These are phyloP conservation scores for Labia minor DNA, from an alignment of 2,888 invertebrate species.

Conservation along the genomic window DNA sequence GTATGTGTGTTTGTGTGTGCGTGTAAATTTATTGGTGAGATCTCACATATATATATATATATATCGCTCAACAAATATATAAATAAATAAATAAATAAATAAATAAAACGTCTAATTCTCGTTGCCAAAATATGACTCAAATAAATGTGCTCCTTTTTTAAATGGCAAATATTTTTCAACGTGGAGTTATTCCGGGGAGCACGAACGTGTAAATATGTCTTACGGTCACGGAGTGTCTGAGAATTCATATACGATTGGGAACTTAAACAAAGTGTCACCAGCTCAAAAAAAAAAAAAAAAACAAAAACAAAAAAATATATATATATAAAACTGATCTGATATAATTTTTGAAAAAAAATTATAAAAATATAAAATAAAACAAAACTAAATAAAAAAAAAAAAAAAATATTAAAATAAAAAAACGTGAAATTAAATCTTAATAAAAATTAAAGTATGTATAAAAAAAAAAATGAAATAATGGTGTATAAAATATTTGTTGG, in stretches of 20 bases:
- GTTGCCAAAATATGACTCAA: neutral
- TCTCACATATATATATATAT: too few relatives aligned
- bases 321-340: too few relatives aligned
- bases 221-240: neutral
- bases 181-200: neutral
- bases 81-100: neutral
- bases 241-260: neutral
- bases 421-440: too few relatives aligned
- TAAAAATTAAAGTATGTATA: neutral
- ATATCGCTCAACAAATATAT: neutral
- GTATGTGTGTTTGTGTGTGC: too few relatives aligned
- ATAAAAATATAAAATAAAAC: too few relatives aligned
- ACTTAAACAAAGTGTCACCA: neutral
- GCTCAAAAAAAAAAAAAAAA: conserved; percentile 8
- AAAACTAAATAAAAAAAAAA: too few relatives aligned
- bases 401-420: too few relatives aligned
- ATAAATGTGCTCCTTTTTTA: neutral
- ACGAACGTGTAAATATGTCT: conserved; percentile 8
- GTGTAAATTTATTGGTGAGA: neutral
- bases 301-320: too few relatives aligned
- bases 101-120: neutral
- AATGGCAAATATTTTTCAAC: neutral
- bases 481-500: conserved; percentile 13
- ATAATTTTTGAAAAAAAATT: neutral
- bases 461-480: neutral